Percentiles rank a stretch among this genome's conserved stretches.
Conservation (phyloP, 2,113 vertebrate genomes). For the Pelobates fuscus region DNA sequence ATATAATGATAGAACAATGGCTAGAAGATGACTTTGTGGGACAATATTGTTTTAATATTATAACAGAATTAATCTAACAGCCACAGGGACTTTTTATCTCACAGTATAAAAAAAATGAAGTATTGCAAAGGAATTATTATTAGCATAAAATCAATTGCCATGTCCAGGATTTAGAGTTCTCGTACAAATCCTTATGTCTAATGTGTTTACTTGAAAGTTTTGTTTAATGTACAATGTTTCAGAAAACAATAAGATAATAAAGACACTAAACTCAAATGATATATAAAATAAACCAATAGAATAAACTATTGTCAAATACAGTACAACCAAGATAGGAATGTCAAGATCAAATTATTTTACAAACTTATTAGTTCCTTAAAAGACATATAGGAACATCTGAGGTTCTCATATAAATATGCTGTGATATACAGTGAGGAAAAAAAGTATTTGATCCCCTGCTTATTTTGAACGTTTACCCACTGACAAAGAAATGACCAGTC, state of each 20-base stretch:
- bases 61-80: slow-evolving; percentile 36
- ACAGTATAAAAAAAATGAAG: slow-evolving; percentile 30
- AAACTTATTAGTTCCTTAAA: not conserved
- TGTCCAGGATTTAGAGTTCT: slow-evolving; percentile 11
- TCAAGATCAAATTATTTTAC: no score
- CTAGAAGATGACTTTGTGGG: slow-evolving; percentile 17
- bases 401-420: no score
- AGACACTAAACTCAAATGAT: not conserved
- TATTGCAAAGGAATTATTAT: slow-evolving; percentile 37
- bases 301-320: no score
- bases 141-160: slow-evolving; percentile 46
- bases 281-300: not conserved
- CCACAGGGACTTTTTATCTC: slow-evolving; percentile 28
- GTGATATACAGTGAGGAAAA: no score
- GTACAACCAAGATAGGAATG: no score
- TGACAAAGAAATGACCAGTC: no score
- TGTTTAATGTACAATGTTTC: not conserved
- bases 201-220: slow-evolving; percentile 27
- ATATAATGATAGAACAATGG: slow-evolving; percentile 27
- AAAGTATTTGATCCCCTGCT: no score
- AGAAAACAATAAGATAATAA: not conserved
- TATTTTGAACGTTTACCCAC: no score
- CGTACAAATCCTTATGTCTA: slow-evolving; percentile 7
- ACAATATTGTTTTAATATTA: slow-evolving; percentile 34
- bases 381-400: no score